Conservation (phyloP, 2,888 invertebrate species). For the Drosophila paracracens region DNA sequence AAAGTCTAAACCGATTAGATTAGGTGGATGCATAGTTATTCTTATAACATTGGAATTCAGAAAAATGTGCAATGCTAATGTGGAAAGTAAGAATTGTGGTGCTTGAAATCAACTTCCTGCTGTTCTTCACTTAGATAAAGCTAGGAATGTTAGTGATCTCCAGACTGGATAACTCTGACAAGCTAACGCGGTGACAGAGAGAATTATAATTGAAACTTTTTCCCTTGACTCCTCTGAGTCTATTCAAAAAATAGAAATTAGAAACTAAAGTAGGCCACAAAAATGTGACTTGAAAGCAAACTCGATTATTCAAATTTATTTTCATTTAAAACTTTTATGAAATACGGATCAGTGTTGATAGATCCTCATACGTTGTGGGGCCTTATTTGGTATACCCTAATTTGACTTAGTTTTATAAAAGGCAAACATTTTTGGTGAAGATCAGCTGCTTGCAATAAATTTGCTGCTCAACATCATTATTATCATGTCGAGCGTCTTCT, state of each 20-base stretch:
- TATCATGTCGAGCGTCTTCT: slow-evolving; percentile 5
- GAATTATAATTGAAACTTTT: background rate
- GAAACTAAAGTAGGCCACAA: background rate
- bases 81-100: too few relatives aligned
- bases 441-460: background rate
- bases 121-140: too few relatives aligned
- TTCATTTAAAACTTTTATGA: background rate
- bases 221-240: background rate
- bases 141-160: too few relatives aligned
- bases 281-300: background rate
- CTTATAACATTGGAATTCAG: background rate
- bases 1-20: background rate
- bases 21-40: background rate
- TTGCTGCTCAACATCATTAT: background rate
- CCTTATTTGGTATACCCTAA: background rate
- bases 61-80: too few relatives aligned
- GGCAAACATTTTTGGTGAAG: background rate
- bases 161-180: too few relatives aligned
- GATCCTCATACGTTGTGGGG: background rate
- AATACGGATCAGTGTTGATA: too few relatives aligned
- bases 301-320: too few relatives aligned
- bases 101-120: too few relatives aligned
- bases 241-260: background rate
- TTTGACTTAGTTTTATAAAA: background rate
- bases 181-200: too few relatives aligned